Evolutionary conservation across 1,140 invertebrate species (phyloP), one percentile per base, ranked within the genome.

Genomic region (Frieseomelitta varia): DNA sequence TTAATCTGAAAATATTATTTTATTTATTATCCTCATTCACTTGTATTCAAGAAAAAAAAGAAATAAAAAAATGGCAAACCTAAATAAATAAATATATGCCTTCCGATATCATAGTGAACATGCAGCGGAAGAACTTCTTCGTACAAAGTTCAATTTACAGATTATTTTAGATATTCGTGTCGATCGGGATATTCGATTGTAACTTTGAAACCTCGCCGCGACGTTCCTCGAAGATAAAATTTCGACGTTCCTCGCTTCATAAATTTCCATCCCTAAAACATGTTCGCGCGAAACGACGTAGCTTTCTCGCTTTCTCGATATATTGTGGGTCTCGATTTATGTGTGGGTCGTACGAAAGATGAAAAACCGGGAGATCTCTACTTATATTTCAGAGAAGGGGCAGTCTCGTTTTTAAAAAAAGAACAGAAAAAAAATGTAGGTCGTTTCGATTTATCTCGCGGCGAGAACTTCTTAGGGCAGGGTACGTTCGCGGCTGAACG

Each of bases 371-470:
- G 19, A 39, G 34, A 39, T 68, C 34, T 68, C 34, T 71, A 39
- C 39, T 6, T 6, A 71, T n/a, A 39, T 39, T 71, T 71, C 24
- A 47, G 47, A 19, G 19, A 47, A 4, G 39, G 19, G 15, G 39
- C 21, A 12, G 34, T 19, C 19, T 34, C 67, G n/a, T 68, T 68
- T 39, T 21, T 68, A 24, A n/a, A 47, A 72, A 47, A 47, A 47
- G 10, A 10, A 47, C 8, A 47, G 8, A 47, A 47, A 6, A 47
- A 47, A 47, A n/a, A 72, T 30, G 21, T 72, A 30, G 69, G 21
- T 39, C 34, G n/a, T 72, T n/a, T n/a, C 69, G 69, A 72, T 71
- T n/a, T 47, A 71, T 71, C 69, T 47, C 30, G 24, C 39, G 69
- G 39, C 10, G 15, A 17, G 39, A 47, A 47, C 21, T 71, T 71